These are phyloP conservation scores for Drosophila watanabei DNA, from an alignment of 1,140 invertebrate species.

Conservation along the genomic window DNA sequence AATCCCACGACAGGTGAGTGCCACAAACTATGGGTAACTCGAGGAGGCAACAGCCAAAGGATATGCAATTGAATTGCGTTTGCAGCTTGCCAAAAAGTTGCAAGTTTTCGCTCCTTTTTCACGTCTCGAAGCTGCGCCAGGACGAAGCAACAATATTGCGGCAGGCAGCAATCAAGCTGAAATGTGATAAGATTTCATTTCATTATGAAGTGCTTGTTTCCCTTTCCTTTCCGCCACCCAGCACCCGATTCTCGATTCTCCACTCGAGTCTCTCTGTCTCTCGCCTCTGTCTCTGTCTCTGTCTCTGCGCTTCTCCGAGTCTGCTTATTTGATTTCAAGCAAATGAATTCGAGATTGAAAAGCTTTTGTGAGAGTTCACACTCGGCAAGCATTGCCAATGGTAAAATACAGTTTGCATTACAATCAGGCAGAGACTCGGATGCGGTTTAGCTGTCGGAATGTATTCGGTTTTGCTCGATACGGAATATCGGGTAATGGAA, in stretches of 20 bases:
- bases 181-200: slow-evolving; percentile 74
- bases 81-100: slow-evolving; percentile 40
- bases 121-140: neutral
- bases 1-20: slow-evolving; percentile 78
- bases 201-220: slow-evolving; percentile 63
- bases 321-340: slow-evolving; percentile 47
- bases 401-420: slow-evolving; percentile 53
- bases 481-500: slow-evolving; percentile 9
- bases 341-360: slow-evolving; percentile 59
- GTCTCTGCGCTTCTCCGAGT: slow-evolving; percentile 13
- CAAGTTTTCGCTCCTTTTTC: slow-evolving; percentile 18
- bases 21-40: slow-evolving; percentile 1
- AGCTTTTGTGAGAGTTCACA: slow-evolving; percentile 47
- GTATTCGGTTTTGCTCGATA: slow-evolving; percentile 11
- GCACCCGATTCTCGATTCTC: slow-evolving; percentile 1
- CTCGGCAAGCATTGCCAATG: slow-evolving; percentile 25
- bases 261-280: slow-evolving; percentile 11
- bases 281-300: neutral
- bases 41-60: slow-evolving; percentile 21
- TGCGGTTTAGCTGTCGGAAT: slow-evolving; percentile 33
- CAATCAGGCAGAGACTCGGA: slow-evolving; percentile 31
- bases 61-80: slow-evolving; percentile 53
- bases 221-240: neutral
- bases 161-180: slow-evolving; percentile 62
- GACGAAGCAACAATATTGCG: slow-evolving; percentile 62